Evolutionary conservation across 2,797 vertebrate genomes (phyloP).

Genomic region (Sarcophilus harrisii): DNA sequence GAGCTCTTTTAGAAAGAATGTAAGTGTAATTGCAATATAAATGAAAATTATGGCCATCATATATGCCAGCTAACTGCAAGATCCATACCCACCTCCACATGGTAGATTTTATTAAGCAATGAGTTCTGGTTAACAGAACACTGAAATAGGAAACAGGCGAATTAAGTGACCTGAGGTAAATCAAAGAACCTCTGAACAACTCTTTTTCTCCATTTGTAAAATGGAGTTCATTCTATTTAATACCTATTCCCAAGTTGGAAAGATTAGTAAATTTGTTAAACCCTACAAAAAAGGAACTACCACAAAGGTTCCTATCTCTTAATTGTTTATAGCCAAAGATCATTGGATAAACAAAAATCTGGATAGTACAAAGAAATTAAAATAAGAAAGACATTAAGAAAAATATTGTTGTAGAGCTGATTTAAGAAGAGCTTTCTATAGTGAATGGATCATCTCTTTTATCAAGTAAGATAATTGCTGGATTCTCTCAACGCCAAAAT

Average conservation of each 20-base stretch:
- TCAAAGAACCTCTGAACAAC: slow-evolving; percentile 41
- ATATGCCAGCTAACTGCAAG: slow-evolving; percentile 42
- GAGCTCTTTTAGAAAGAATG: slow-evolving; percentile 41
- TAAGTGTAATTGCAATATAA: slow-evolving; percentile 55
- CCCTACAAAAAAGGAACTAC: neutral
- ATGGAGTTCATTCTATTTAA: neutral
- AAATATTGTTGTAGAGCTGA: neutral
- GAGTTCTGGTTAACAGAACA: slow-evolving; percentile 41
- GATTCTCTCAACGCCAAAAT: neutral
- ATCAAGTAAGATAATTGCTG: neutral
- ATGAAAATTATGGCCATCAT: slow-evolving; percentile 45
- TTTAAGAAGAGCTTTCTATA: neutral
- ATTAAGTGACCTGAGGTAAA: slow-evolving; percentile 44
- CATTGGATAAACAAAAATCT: neutral
- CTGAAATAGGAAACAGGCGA: slow-evolving; percentile 7
- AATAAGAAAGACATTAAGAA: neutral
- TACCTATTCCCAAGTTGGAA: neutral
- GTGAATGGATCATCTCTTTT: neutral
- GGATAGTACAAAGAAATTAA: neutral
- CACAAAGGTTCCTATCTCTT: neutral
- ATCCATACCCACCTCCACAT: slow-evolving; percentile 56
- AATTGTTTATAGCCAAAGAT: neutral
- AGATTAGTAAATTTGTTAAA: neutral
- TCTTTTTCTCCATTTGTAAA: slow-evolving; percentile 41
- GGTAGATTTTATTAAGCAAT: slow-evolving; percentile 46